Percentiles rank a stretch among this genome's conserved stretches.
Evolutionary conservation across 2,113 vertebrate genomes (phyloP).

Genomic region (Lophius piscatorius): DNA sequence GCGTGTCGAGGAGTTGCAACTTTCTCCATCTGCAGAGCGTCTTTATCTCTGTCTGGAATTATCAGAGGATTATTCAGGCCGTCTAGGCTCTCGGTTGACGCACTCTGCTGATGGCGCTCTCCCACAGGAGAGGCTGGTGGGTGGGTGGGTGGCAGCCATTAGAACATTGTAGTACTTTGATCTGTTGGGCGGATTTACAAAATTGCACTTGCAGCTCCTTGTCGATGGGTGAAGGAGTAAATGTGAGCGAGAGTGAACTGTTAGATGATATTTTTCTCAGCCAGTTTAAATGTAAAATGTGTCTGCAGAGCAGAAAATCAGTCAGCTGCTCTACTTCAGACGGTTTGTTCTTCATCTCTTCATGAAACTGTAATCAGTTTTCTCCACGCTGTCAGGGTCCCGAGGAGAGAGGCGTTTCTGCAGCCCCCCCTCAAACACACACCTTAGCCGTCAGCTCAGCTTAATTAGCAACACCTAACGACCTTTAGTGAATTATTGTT

Average conservation of each 20-base stretch:
- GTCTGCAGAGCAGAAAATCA: neutral
- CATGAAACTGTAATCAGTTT: constrained; percentile 27
- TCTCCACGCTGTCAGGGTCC: too few relatives aligned
- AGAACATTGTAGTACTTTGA: constrained; percentile 75
- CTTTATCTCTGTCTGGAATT: constrained; percentile 53
- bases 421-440: constrained; percentile 49
- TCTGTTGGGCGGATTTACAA: constrained; percentile 69
- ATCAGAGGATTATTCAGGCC: constrained; percentile 71
- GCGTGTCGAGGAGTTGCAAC: constrained; percentile 21
- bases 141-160: constrained; percentile 73
- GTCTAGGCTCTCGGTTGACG: constrained; percentile 49
- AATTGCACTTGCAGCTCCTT: constrained; percentile 62
- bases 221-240: constrained; percentile 39
- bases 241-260: constrained; percentile 32
- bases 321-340: neutral
- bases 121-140: constrained; percentile 63
- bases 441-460: constrained; percentile 61
- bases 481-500: constrained; percentile 75
- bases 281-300: constrained; percentile 7
- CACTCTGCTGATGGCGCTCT: constrained; percentile 57
- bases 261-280: constrained; percentile 28
- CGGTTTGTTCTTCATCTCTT: constrained; percentile 12
- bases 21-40: constrained; percentile 38
- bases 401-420: too few relatives aligned
- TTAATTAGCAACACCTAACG: constrained; percentile 71